Base-by-base conservation (phyloP, 2,888 invertebrate genomes). In the Synanthedon tipuliformis region DNA sequence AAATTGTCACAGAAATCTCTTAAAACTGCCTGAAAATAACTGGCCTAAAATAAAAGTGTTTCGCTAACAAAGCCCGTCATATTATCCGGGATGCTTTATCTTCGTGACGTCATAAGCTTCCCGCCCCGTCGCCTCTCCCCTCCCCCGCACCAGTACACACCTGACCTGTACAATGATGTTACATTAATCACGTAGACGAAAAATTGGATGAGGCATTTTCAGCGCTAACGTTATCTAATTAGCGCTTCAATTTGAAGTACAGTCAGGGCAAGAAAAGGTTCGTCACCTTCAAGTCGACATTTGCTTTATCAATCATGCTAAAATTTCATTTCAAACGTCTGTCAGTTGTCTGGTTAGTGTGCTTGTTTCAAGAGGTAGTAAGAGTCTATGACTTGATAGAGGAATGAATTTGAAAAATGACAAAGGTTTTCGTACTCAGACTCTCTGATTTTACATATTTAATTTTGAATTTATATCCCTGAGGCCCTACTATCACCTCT, bases 81-180 rank as follows among this genome's bases (percentile, higher is more conserved):
- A 58, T 63, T 59, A 61, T 57, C 53, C 56, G 55, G 61, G 61
- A 49, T 13, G 49, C 49, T 58, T 63, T 62, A 59, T 59, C 53
- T 55, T 52, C 55, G 57, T 69, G 68, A 69, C 71, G 69, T 70
- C 71, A 70, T 63, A 59, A 61, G 59, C 64, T 60, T 59, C 65
- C 66, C 69, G 65, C 62, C 54, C 57, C 53, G 51, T 52, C 57
- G 27, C 40, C 40, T 41, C 52, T 45, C 50, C 55, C 55, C 51
- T 50, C 56, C 61, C 59, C 57, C 59, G 59, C 55, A 54, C 40
- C 59, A 61, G 60, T 59, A 62, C 62, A 57, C 51, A 57, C 50
- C 48, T 51, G 55, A 49, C 54, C 56, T 57, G 62, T 59, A 48
- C 40, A 53, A 16, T 51, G n/a, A 48, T 50, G 2, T 15, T 13